Percentiles rank a stretch among this genome's conserved stretches.
These are phyloP conservation scores for Lycocerus yunnanus DNA, from an alignment of 2,888 invertebrate genomes.

Conservation along the genomic window DNA sequence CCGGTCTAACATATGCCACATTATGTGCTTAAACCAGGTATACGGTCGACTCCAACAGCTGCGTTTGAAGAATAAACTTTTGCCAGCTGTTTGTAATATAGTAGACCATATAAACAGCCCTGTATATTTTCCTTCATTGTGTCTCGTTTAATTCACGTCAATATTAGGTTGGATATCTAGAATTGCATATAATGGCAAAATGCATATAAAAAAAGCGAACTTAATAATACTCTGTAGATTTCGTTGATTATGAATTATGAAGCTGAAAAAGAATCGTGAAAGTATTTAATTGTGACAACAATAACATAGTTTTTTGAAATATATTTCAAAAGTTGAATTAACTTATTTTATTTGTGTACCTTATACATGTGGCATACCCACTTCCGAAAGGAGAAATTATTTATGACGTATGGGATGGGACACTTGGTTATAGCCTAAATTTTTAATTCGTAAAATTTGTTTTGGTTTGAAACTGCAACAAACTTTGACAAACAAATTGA, in stretches of 20 bases:
- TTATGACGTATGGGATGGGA: neutral
- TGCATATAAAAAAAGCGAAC: slow-evolving; percentile 46
- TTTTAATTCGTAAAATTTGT: neutral
- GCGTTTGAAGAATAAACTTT: slow-evolving; percentile 57
- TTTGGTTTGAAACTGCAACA: neutral
- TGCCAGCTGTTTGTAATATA: slow-evolving; percentile 55
- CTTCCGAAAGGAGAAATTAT: neutral
- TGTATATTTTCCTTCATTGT: slow-evolving; percentile 26
- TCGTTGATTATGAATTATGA: slow-evolving; percentile 51
- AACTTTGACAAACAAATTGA: neutral
- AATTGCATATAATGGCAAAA: slow-evolving; percentile 54
- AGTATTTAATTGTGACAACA: slow-evolving; percentile 13
- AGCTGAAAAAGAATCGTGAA: slow-evolving; percentile 14
- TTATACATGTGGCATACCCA: neutral
- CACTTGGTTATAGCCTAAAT: neutral
- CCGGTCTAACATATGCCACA: slow-evolving; percentile 47
- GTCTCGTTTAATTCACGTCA: slow-evolving; percentile 8
- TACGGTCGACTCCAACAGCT: slow-evolving; percentile 52
- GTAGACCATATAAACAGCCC: slow-evolving; percentile 35
- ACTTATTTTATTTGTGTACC: neutral
- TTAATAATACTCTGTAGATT: slow-evolving; percentile 47
- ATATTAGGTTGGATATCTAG: slow-evolving; percentile 22
- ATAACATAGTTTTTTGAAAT: slow-evolving; percentile 5
- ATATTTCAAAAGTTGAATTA: neutral
- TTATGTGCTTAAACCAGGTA: slow-evolving; percentile 46